Conservation (phyloP, 2,797 vertebrate species). For the Sandelia bainsii region DNA sequence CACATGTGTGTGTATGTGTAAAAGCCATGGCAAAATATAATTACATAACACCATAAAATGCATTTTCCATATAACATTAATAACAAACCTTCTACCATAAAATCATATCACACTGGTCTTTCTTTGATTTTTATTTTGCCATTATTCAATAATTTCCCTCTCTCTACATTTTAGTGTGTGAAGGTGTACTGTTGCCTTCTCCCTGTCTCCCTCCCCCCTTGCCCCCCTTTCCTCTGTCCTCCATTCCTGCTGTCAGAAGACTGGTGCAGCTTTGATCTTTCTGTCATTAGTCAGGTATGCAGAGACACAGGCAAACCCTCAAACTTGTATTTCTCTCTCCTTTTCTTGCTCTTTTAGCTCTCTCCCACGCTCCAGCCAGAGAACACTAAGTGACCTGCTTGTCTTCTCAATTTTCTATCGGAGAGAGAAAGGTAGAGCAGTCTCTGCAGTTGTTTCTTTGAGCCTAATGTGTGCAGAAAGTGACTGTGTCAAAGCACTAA, state of each 20-base stretch:
- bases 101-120: not conserved
- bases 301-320: conserved; percentile 62
- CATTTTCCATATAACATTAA: not conserved
- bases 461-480: conserved; percentile 63
- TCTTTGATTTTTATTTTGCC: conserved; percentile 3
- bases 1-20: too few species aligned
- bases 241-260: conserved; percentile 76
- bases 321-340: conserved; percentile 55
- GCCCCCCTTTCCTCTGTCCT: conserved; percentile 29
- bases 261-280: conserved; percentile 82
- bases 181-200: conserved; percentile 52
- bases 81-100: not conserved
- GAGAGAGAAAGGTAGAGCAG: conserved; percentile 55
- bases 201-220: not conserved
- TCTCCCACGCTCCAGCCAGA: conserved; percentile 74
- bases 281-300: conserved; percentile 88
- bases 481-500: conserved; percentile 45
- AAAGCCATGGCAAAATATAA: too few species aligned
- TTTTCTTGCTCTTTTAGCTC: conserved; percentile 43
- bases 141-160: conserved; percentile 10
- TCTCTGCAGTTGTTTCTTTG: conserved; percentile 44
- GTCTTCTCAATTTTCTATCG: conserved; percentile 73
- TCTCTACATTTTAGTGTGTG: conserved; percentile 25
- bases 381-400: conserved; percentile 74
- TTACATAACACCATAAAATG: too few species aligned